These are phyloP conservation scores for Sericinus montela DNA, from an alignment of 2,888 invertebrate genomes.

Conservation along the genomic window DNA sequence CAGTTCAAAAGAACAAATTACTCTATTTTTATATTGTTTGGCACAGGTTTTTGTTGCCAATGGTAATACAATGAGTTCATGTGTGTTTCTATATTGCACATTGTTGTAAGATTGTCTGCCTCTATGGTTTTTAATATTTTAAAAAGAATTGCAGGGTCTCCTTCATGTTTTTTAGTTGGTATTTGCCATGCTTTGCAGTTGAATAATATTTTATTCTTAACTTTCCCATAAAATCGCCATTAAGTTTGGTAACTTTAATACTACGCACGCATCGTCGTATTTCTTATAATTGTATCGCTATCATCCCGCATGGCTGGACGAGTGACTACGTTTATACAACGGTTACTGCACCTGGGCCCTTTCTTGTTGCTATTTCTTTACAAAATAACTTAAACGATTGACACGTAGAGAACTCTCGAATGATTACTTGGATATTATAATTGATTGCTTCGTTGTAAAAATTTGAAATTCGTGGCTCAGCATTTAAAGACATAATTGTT, in stretches of 20 bases:
- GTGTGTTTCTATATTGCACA: too few relatives aligned
- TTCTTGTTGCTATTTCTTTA: slow-evolving; percentile 6
- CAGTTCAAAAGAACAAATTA: too few relatives aligned
- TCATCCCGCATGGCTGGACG: slow-evolving; percentile 15
- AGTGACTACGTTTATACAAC: slow-evolving; percentile 13
- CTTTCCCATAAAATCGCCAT: background rate
- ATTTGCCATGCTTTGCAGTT: background rate
- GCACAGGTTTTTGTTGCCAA: too few relatives aligned
- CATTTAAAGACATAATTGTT: background rate
- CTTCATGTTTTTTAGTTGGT: too few relatives aligned
- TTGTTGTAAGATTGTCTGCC: too few relatives aligned
- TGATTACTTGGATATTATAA: background rate
- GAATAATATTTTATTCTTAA: too few relatives aligned
- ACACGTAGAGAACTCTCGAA: background rate
- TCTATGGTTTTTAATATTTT: too few relatives aligned
- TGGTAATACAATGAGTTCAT: too few relatives aligned
- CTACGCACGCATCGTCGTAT: background rate
- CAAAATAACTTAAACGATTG: slow-evolving; percentile 7
- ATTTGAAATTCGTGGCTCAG: slow-evolving; percentile 1
- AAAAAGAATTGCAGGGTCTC: too few relatives aligned
- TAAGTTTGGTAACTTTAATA: background rate
- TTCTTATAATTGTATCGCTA: background rate
- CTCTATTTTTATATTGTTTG: too few relatives aligned
- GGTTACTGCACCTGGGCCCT: slow-evolving; percentile 14
- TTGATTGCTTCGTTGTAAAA: background rate